A percentile compares a stretch with the other conserved stretches of the same genome.
Evolutionary conservation across 2,797 vertebrate genomes (phyloP).

Genomic region (Lacerta bilineata): DNA sequence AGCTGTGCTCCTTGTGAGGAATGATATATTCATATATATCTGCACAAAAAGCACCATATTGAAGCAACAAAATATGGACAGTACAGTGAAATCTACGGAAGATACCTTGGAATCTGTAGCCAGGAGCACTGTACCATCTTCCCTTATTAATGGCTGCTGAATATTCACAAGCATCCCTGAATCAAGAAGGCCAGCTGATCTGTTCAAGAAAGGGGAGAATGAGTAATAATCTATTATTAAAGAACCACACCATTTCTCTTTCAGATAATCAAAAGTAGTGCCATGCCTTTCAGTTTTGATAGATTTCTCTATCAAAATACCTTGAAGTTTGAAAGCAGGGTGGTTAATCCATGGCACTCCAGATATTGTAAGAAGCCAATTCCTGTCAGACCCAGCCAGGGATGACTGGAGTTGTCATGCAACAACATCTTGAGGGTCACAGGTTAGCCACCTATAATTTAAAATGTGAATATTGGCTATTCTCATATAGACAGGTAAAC

Average conservation of each 20-base stretch:
- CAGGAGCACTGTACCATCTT: constrained; percentile 93
- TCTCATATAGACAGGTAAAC: not conserved
- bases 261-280: constrained; percentile 16
- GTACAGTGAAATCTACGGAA: constrained; percentile 23
- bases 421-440: too few relatives aligned
- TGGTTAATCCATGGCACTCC: too few relatives aligned
- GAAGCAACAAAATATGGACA: constrained; percentile 9
- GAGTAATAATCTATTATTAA: constrained; percentile 46
- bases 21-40: too few relatives aligned
- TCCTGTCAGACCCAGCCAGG: too few relatives aligned
- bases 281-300: constrained; percentile 1
- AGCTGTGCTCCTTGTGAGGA: not conserved
- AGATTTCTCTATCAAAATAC: constrained; percentile 33
- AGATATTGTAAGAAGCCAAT: too few relatives aligned
- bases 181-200: constrained; percentile 89
- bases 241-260: not conserved
- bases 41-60: constrained; percentile 37
- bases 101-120: constrained; percentile 92
- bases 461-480: not conserved
- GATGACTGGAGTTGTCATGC: too few relatives aligned
- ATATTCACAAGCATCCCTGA: constrained; percentile 98
- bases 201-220: constrained; percentile 72
- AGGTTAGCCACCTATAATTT: not conserved
- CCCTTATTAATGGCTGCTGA: constrained; percentile 95
- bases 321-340: not conserved